Evolutionary conservation across 2,797 vertebrate species (phyloP).

Genomic region (Neoniphon sammara): DNA sequence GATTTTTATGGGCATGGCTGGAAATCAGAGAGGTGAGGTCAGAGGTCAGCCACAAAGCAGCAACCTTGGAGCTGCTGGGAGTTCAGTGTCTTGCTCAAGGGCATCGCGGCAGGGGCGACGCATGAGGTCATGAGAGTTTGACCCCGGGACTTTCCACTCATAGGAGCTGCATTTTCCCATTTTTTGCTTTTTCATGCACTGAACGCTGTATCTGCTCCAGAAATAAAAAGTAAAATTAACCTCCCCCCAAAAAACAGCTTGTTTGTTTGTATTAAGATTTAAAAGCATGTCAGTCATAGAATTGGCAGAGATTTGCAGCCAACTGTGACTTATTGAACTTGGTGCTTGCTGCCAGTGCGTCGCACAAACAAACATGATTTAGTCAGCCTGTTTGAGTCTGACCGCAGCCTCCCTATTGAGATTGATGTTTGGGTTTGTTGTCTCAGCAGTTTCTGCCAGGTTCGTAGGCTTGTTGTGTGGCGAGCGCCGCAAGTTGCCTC

Average conservation of each 20-base stretch:
- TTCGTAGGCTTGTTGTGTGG: slow-evolving; percentile 9
- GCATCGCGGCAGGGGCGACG: too few species aligned
- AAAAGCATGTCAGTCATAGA: slow-evolving; percentile 5
- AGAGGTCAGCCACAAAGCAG: too few species aligned
- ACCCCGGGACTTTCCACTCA: too few species aligned
- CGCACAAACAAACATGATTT: slow-evolving; percentile 62
- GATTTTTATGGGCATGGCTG: not conserved
- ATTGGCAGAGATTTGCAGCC: not conserved
- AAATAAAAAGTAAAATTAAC: not conserved
- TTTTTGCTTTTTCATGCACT: not conserved
- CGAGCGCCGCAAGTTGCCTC: not conserved
- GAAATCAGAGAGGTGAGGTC: not conserved
- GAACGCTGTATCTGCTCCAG: not conserved
- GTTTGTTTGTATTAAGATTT: not conserved
- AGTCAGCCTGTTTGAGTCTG: slow-evolving; percentile 30
- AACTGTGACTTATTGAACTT: slow-evolving; percentile 15
- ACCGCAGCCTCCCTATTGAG: slow-evolving; percentile 15
- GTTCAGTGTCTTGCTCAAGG: not conserved
- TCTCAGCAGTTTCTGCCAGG: slow-evolving; percentile 9
- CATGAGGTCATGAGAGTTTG: too few species aligned
- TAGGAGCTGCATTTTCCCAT: not conserved
- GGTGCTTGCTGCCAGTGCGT: slow-evolving; percentile 23
- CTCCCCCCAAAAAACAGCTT: not conserved
- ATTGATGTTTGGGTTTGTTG: slow-evolving; percentile 36
- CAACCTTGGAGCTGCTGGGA: not conserved